These are phyloP conservation scores for Rafetus swinhoei DNA, from an alignment of 2,113 vertebrate species.

Conservation along the genomic window DNA sequence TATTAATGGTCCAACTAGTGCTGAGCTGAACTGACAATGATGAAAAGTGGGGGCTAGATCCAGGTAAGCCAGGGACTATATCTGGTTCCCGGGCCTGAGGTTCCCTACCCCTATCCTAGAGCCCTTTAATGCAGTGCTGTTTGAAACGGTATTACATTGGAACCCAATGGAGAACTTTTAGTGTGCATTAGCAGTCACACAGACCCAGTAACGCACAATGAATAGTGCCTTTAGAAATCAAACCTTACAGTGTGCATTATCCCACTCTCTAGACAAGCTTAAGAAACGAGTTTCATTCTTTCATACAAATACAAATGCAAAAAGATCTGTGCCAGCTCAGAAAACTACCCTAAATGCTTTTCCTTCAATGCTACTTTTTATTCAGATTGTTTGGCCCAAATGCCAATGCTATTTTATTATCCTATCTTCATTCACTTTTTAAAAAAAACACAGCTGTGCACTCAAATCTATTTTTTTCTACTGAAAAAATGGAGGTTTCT, in stretches of 20 bases:
- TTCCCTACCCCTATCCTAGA: background rate
- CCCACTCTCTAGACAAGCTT: background rate
- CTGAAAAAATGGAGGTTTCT: background rate
- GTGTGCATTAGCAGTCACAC: background rate
- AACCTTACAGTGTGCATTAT: background rate
- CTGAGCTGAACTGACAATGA: constrained; percentile 1
- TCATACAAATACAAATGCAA: background rate
- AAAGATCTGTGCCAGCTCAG: background rate
- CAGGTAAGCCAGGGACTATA: too few relatives aligned
- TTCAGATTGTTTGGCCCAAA: background rate
- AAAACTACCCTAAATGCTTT: background rate
- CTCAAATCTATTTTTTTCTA: background rate
- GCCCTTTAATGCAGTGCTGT: background rate
- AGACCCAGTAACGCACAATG: background rate
- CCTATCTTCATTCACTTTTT: background rate
- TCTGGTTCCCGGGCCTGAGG: too few relatives aligned
- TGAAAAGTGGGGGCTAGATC: background rate
- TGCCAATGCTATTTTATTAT: background rate
- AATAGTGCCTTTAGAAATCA: background rate
- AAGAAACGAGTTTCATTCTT: background rate
- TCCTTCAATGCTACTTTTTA: background rate
- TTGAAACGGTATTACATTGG: too few relatives aligned
- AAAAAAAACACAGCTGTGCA: background rate
- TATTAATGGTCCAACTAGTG: background rate
- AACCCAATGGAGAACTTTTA: too few relatives aligned